Percentiles rank a stretch among this genome's conserved stretches.
phyloP scores from a whole-genome alignment of 2,113 vertebrate genomes.

The Eonycteris spelaea region DNA sequence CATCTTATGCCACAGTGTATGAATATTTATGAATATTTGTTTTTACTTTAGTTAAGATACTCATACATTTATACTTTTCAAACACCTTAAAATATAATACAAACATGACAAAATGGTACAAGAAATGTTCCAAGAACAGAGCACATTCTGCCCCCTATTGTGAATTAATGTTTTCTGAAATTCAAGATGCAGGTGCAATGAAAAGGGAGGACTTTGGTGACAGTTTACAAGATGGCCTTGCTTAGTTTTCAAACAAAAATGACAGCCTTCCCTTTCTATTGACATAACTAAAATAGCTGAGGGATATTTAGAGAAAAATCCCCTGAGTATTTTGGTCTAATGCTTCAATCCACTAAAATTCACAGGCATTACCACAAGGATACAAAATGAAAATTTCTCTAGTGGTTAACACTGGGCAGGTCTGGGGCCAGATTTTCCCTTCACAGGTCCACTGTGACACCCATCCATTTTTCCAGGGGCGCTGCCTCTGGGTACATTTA shows the following conservation, averaged over 20 bases:
- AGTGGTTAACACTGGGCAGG: constrained; percentile 52
- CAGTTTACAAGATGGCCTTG: neutral
- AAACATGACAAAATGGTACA: constrained; percentile 7
- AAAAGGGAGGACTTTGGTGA: neutral
- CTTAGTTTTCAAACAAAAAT: constrained; percentile 16
- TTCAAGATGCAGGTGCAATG: neutral
- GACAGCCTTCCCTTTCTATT: constrained; percentile 11
- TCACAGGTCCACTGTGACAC: neutral
- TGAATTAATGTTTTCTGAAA: constrained; percentile 33
- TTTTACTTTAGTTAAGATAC: neutral
- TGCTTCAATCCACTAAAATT: constrained; percentile 42
- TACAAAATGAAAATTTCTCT: neutral
- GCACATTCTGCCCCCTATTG: neutral
- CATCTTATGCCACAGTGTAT: constrained; percentile 52
- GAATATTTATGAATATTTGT: constrained; percentile 25
- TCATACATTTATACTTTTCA: constrained; percentile 25
- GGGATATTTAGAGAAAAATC: constrained; percentile 48
- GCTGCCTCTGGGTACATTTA: neutral
- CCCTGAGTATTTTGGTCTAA: constrained; percentile 53
- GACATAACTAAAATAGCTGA: neutral
- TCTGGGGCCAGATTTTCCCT: neutral
- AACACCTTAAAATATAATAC: neutral
- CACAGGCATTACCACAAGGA: constrained; percentile 36
- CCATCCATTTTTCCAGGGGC: neutral
- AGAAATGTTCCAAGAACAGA: neutral